Conservation (phyloP, 1,140 invertebrate genomes). For the Ceratoteleas bidentatus region DNA sequence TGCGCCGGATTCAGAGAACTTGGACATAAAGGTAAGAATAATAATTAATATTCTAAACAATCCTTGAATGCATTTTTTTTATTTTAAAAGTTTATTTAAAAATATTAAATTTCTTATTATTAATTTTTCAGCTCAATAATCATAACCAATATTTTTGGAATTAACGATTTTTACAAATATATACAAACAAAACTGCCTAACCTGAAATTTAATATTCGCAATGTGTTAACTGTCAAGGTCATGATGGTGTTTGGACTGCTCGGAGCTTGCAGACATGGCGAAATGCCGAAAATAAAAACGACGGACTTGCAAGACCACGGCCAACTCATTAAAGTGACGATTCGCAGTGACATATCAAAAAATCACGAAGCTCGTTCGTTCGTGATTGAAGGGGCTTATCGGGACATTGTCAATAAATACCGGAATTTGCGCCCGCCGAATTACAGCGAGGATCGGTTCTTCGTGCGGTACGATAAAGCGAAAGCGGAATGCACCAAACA, state of each 20-base stretch:
- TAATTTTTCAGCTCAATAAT: no score
- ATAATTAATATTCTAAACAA: no score
- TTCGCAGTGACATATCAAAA: conserved; percentile 35
- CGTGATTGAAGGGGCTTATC: conserved; percentile 8
- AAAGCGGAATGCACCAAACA: conserved; percentile 10
- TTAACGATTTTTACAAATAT: neutral
- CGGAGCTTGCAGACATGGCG: conserved; percentile 29
- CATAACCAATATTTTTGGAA: neutral
- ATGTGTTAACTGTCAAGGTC: conserved; percentile 3
- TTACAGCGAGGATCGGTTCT: conserved; percentile 7
- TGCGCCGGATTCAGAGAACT: neutral
- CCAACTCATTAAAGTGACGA: conserved; percentile 6
- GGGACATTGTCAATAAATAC: conserved; percentile 17
- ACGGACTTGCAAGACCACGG: conserved; percentile 35
- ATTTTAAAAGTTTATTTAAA: no score
- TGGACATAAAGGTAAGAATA: neutral
- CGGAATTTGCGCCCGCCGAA: conserved; percentile 18
- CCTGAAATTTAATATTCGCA: neutral
- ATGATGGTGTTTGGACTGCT: conserved; percentile 22
- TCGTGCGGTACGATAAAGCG: conserved; percentile 8
- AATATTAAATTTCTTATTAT: no score
- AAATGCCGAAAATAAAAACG: conserved; percentile 19
- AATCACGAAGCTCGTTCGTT: conserved; percentile 14
- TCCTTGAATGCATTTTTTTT: no score
- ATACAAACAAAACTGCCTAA: neutral